These are phyloP conservation scores for Troides helena DNA, from an alignment of 2,888 invertebrate genomes.

Conservation along the genomic window DNA sequence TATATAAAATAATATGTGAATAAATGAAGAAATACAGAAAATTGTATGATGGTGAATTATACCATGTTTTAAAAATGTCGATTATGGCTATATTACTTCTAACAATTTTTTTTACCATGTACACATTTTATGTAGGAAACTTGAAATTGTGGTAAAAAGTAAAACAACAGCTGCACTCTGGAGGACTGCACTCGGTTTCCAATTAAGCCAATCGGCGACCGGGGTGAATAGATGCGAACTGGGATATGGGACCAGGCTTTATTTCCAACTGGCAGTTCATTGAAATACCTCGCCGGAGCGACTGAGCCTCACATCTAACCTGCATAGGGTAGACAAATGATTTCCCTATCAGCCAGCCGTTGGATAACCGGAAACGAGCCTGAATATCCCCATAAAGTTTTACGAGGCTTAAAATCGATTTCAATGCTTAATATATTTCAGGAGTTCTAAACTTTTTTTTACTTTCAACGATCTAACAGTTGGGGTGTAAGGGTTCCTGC, in stretches of 20 bases:
- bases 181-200: neutral
- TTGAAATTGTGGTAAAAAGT: neutral
- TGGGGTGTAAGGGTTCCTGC: too few relatives aligned
- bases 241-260: conserved; percentile 5
- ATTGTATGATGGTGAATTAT: too few relatives aligned
- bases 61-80: too few relatives aligned
- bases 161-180: neutral
- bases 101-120: too few relatives aligned
- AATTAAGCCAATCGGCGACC: conserved; percentile 7
- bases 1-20: too few relatives aligned
- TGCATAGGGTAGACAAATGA: conserved; percentile 12
- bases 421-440: too few relatives aligned
- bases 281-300: conserved; percentile 8
- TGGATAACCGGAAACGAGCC: neutral
- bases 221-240: conserved; percentile 1
- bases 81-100: too few relatives aligned
- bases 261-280: conserved; percentile 20
- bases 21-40: too few relatives aligned
- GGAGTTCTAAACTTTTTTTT: too few relatives aligned
- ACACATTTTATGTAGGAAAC: too few relatives aligned
- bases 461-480: too few relatives aligned
- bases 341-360: neutral
- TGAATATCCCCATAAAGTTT: neutral
- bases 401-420: neutral
- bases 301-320: conserved; percentile 5